phyloP scores from a whole-genome alignment of 1,140 invertebrate genomes.

The Dufourea novaeangliae region DNA sequence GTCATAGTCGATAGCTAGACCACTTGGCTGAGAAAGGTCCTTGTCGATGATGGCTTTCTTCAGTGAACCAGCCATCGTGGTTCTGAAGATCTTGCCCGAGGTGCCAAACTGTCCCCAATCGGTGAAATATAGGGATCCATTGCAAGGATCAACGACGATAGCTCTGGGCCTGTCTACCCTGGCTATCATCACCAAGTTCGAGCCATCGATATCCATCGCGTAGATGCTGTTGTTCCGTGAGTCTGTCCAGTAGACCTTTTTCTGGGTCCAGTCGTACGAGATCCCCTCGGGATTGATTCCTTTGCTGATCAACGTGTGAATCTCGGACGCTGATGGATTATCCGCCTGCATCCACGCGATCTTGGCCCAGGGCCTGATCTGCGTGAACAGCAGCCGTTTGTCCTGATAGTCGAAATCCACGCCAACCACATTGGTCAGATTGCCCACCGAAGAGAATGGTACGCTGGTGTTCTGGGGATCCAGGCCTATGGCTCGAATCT shows the following conservation, averaged over 20 bases:
- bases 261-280: slow-evolving; percentile 98
- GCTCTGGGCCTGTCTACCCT: slow-evolving; percentile 95
- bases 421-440: slow-evolving; percentile 97
- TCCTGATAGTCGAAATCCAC: slow-evolving; percentile 97
- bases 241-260: slow-evolving; percentile 99
- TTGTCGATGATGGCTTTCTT: slow-evolving; percentile 94
- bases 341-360: slow-evolving; percentile 90
- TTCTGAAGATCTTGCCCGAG: slow-evolving; percentile 95
- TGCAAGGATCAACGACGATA: slow-evolving; percentile 98
- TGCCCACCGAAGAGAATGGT: slow-evolving; percentile 93
- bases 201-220: slow-evolving; percentile 95
- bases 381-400: slow-evolving; percentile 93
- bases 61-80: slow-evolving; percentile 97
- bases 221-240: slow-evolving; percentile 97
- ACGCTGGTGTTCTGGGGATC: slow-evolving; percentile 90
- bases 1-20: slow-evolving; percentile 97
- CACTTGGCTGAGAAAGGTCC: slow-evolving; percentile 97
- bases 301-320: slow-evolving; percentile 89
- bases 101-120: slow-evolving; percentile 97
- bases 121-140: slow-evolving; percentile 95
- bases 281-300: slow-evolving; percentile 97
- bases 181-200: slow-evolving; percentile 95
- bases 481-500: slow-evolving; percentile 92
- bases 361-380: slow-evolving; percentile 94
- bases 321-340: slow-evolving; percentile 84